Evolutionary conservation across 1,140 invertebrate genomes (phyloP).

Genomic region (Capitella teleta): DNA sequence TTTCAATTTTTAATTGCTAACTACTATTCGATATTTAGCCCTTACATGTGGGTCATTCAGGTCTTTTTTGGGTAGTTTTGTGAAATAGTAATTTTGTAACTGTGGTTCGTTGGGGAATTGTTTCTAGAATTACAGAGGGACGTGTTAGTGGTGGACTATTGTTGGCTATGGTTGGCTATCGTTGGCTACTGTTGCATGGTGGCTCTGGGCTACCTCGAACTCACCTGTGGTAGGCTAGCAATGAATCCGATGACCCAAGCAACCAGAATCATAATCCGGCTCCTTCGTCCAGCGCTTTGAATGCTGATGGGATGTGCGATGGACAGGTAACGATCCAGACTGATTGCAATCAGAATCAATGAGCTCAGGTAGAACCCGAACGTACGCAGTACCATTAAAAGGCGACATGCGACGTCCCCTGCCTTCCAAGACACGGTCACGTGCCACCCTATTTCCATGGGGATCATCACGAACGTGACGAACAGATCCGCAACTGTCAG

Average conservation of each 20-base stretch:
- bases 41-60: too few species aligned
- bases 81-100: too few species aligned
- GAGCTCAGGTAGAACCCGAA: slow-evolving; percentile 76
- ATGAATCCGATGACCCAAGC: slow-evolving; percentile 60
- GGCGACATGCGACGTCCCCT: slow-evolving; percentile 61
- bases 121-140: too few species aligned
- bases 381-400: slow-evolving; percentile 60
- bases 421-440: slow-evolving; percentile 64
- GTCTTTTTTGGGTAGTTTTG: too few species aligned
- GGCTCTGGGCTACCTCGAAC: too few species aligned
- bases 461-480: slow-evolving; percentile 67
- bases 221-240: slow-evolving; percentile 65
- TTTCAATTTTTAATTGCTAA: too few species aligned
- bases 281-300: slow-evolving; percentile 54
- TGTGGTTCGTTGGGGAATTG: too few species aligned
- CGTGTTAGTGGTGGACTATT: too few species aligned
- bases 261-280: slow-evolving; percentile 58
- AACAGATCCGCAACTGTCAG: slow-evolving; percentile 66
- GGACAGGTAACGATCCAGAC: slow-evolving; percentile 65
- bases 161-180: too few species aligned
- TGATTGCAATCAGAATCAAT: slow-evolving; percentile 68
- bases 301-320: slow-evolving; percentile 62
- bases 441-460: slow-evolving; percentile 65
- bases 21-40: too few species aligned
- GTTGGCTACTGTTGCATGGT: too few species aligned